Evolutionary conservation across 1,140 invertebrate species (phyloP).

Genomic region (Matsumurasca onukii): DNA sequence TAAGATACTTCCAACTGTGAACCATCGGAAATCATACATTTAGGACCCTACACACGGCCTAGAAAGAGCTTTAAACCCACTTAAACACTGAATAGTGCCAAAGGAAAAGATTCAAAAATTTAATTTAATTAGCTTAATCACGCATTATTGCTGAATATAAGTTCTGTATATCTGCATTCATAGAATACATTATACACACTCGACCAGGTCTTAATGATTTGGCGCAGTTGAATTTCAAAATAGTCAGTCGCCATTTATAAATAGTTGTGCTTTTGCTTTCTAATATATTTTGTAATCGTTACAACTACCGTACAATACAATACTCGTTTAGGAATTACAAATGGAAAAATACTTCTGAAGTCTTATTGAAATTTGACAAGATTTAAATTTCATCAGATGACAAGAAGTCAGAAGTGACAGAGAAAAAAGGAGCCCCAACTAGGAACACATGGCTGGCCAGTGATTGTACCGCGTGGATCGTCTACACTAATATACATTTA

Average conservation of each 20-base stretch:
- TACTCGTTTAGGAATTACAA: no score
- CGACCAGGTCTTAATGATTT: background rate
- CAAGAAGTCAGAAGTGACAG: background rate
- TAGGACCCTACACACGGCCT: background rate
- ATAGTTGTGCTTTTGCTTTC: constrained; percentile 7
- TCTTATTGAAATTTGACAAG: constrained; percentile 1
- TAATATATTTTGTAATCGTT: background rate
- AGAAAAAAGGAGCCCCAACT: constrained; percentile 1
- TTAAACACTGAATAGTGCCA: constrained; percentile 9
- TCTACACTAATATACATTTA: constrained; percentile 33
- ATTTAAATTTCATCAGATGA: background rate
- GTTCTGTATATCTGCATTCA: constrained; percentile 9
- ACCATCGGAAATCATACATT: background rate
- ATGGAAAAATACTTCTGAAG: background rate
- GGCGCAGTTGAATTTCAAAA: background rate
- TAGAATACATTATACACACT: constrained; percentile 18
- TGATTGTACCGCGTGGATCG: constrained; percentile 20
- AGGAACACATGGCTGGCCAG: constrained; percentile 14
- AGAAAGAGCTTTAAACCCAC: background rate
- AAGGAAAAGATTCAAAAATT: background rate
- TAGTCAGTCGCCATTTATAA: background rate
- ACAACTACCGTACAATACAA: background rate
- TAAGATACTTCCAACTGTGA: no score
- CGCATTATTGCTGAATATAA: constrained; percentile 11
- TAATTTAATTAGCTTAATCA: no score